Evolutionary conservation across 2,797 vertebrate genomes (phyloP), one percentile per base, ranked within the genome.

Genomic region (Oryzias sinensis): DNA sequence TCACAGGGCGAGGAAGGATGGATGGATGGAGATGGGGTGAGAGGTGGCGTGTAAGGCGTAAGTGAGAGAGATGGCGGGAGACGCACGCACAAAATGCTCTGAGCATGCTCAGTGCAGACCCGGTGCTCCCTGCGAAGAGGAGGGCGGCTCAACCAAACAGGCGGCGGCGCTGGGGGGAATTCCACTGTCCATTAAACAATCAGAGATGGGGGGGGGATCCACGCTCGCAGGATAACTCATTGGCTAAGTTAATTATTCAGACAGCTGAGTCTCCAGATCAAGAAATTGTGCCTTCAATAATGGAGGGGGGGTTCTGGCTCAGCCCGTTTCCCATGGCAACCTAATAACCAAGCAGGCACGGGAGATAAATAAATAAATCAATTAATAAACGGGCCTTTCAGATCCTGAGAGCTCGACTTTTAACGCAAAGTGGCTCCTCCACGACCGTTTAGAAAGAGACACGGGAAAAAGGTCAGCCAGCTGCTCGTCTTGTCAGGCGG

Each of bases 361-460:
- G 55, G 70, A 83, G 88, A 91, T 93, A 91, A 93, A 93, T 92
- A 91, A 92, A 93, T 93, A 90, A 92, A 92, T 92, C 83, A 92
- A 93, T 93, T 91, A 93, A 93, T 93, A 93, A 93, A 85, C 88
- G 91, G 72, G 69, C 67, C 52, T 5, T 27, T 56, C 24, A 44
- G 37, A 29, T 47, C 44, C 46, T 64, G 18, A 14, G 15, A 67
- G 43, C 48, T 17, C 4, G 49, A 63, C 43, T 73, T 70, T 58
- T 59, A 60, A 80, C 72, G 77, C 62, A 61, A 4, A 65, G 70
- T 25, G 60, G 65, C 53, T 69, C 57, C 74, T 62, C 68, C n/a
- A 55, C 45, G 37, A 75, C 76, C 37, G 53, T 65, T 64, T 41
- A 65, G 57, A 74, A 63, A 65, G 69, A 80, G 75, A 74, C 78